Evolutionary conservation across 1,140 invertebrate genomes (phyloP).

Genomic region (Spodoptera litura): DNA sequence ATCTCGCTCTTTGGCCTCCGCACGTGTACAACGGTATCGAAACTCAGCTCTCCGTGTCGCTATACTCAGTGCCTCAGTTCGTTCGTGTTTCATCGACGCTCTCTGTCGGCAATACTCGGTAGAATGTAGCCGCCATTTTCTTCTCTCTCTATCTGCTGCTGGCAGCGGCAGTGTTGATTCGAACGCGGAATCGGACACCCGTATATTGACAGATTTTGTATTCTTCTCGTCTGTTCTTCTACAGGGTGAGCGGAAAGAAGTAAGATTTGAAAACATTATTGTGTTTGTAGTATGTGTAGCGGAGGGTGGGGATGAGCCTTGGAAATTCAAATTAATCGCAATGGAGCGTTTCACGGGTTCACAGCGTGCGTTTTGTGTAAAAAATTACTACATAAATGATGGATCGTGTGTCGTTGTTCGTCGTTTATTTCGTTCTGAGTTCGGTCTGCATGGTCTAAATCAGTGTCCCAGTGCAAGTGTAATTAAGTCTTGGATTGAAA

Average conservation of each 20-base stretch:
- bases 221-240: slow-evolving; percentile 78
- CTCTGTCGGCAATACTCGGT: slow-evolving; percentile 52
- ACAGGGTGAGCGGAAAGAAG: slow-evolving; percentile 63
- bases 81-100: slow-evolving; percentile 62
- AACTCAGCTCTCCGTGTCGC: slow-evolving; percentile 57
- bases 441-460: slow-evolving; percentile 1
- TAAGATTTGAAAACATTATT: no score
- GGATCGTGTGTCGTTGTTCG: slow-evolving; percentile 25
- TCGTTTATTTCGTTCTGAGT: slow-evolving; percentile 15
- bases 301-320: not conserved
- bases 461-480: slow-evolving; percentile 1
- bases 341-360: slow-evolving; percentile 49
- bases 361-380: slow-evolving; percentile 47
- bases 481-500: slow-evolving; percentile 51
- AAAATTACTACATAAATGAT: slow-evolving; percentile 50
- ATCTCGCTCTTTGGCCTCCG: slow-evolving; percentile 29
- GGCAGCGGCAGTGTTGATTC: slow-evolving; percentile 66
- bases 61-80: slow-evolving; percentile 65
- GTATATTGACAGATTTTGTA: slow-evolving; percentile 60
- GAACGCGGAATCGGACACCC: slow-evolving; percentile 64
- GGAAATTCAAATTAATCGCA: slow-evolving; percentile 14
- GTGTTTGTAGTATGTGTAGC: not conserved
- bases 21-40: not conserved
- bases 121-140: slow-evolving; percentile 77
- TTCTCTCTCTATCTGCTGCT: slow-evolving; percentile 80